Base-by-base conservation (phyloP, 1,140 invertebrate species). In the Microplitis mediator region DNA sequence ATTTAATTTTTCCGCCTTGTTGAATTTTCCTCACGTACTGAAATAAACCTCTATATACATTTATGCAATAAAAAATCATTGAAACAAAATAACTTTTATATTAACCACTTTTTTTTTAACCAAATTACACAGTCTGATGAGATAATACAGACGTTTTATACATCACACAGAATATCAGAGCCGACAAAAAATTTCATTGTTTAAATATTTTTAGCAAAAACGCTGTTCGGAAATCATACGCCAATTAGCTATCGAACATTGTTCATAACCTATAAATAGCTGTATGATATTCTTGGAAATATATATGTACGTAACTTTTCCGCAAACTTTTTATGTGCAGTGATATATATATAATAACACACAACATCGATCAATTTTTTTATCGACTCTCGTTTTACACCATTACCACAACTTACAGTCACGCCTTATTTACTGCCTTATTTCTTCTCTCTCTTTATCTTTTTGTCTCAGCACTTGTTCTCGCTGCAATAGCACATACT, bases 331-430 rank as follows among this genome's bases (percentile, higher is more conserved):
- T 62, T 62, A 34, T 3, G 5, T 16, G 9, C 8, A 45, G 39
- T 11, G 39, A 23, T 23, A 6, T 9, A 45, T 45, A 45, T 45
- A 45, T 45, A 45, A 45, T 45, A 45, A n/a, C 34, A 39, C 34
- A 36, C 35, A 62, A 62, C 60, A 31, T 13, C 60, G 9, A 62
- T 62, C 60, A 39, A 62, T 36, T 34, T 62, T 62, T 13, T 62
- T 62, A 36, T 35, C 60, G 35, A n/a, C 60, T 62, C 60, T 62
- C 35, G 60, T 62, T 62, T 62, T 62, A 62, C 60, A 62, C 35
- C 60, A 62, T 62, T 36, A 62, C 32, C 60, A 36, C 60, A 62
- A 31, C 11, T 9, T n/a, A 62, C 9, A 60, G 60, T 36, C 60
- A 62, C 31, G 60, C 11, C 32, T 62, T 62, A 62, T 62, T 62